Evolutionary conservation across 2,113 vertebrate species (phyloP).

Genomic region (Eulemur macaco): DNA sequence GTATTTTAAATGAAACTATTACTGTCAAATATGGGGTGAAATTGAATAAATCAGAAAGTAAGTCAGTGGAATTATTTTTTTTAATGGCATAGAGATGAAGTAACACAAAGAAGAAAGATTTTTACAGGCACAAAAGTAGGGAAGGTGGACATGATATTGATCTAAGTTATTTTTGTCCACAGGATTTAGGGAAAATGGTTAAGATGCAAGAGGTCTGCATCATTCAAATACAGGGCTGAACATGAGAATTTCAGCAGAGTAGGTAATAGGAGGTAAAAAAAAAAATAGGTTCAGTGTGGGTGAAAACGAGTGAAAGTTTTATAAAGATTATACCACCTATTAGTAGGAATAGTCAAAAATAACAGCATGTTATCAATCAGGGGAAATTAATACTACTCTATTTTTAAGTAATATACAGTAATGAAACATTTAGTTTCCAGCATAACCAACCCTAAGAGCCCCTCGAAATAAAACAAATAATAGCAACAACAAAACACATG

Average conservation of each 20-base stretch:
- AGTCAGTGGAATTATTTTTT: not conserved
- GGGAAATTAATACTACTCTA: not conserved
- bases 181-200: not conserved
- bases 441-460: not conserved
- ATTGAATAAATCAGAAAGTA: conserved; percentile 35
- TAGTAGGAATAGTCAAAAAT: conserved; percentile 23
- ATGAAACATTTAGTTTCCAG: not conserved
- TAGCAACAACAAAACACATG: not conserved
- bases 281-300: not conserved
- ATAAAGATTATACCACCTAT: not conserved
- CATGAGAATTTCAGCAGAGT: not conserved
- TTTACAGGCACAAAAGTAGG: not conserved
- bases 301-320: not conserved
- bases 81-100: conserved; percentile 2
- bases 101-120: conserved; percentile 22
- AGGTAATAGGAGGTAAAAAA: not conserved
- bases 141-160: not conserved
- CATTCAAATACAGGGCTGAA: not conserved
- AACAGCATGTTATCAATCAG: not conserved
- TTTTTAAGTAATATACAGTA: not conserved
- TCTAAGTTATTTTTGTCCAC: not conserved
- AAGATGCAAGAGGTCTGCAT: not conserved
- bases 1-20: conserved; percentile 42
- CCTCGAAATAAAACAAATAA: not conserved
- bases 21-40: conserved; percentile 7